Percentiles rank a stretch among this genome's conserved stretches.
These are phyloP conservation scores for Bombus huntii DNA, from an alignment of 1,140 invertebrate genomes.

Conservation along the genomic window DNA sequence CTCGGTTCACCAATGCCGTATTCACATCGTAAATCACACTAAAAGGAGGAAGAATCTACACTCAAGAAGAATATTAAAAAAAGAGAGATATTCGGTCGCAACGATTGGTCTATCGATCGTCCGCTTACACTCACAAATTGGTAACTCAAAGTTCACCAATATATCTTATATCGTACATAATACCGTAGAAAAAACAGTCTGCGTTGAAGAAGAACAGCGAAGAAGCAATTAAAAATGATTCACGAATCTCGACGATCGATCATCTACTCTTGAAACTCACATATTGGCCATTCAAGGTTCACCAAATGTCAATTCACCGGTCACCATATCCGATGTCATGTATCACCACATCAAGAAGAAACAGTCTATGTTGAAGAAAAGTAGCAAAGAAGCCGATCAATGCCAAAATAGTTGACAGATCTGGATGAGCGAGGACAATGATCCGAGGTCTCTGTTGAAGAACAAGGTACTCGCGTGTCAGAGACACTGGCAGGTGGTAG, in stretches of 20 bases:
- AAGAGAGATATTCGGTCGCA: too few species aligned
- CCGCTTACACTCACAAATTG: neutral
- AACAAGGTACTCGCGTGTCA: neutral
- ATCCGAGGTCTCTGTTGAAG: neutral
- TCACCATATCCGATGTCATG: neutral
- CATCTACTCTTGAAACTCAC: neutral
- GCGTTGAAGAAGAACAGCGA: neutral
- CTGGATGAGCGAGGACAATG: too few species aligned
- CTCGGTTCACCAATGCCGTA: too few species aligned
- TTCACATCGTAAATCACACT: too few species aligned
- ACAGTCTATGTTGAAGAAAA: neutral
- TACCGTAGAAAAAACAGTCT: neutral
- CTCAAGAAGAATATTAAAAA: too few species aligned
- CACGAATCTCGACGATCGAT: neutral
- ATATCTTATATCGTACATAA: neutral
- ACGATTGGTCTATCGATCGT: too few species aligned
- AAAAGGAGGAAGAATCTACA: too few species aligned
- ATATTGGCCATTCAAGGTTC: neutral
- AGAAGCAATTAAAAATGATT: neutral
- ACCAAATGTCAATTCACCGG: too few species aligned
- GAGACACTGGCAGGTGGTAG: conserved; percentile 33
- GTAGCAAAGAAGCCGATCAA: neutral
- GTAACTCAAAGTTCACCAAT: neutral
- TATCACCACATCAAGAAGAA: neutral
- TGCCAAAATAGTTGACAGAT: too few species aligned